Base-by-base conservation (phyloP, 2,888 invertebrate genomes). In the Phalera bucephala region DNA sequence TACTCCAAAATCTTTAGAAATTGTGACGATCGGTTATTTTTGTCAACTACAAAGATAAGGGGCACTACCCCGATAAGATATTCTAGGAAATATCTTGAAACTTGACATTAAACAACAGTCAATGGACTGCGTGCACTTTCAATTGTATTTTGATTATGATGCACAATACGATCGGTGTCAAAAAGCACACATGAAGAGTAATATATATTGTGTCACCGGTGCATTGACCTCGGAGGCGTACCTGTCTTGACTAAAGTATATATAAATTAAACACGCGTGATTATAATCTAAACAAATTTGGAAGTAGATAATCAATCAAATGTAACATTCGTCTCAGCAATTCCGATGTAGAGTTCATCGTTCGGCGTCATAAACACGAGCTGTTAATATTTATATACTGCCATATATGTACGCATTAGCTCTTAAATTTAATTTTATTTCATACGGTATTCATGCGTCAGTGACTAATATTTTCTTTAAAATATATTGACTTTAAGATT, bases 171-270 rank as follows among this genome's bases (percentile, higher is more conserved):
- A 48, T 56, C 39, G 50, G 45, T 65, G 56, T 62, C 56, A 58
- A 65, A 63, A 54, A 47, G 31, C 48, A 40, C 37, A 42, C 39
- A 45, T 33, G 51, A 48, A 52, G 45, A 45, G 35, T 36, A 45
- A 41, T 43, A 45, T 35, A 39, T 48, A 48, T 52, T 52, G 31
- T 53, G 45, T 47, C 52, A 36, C 39, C 37, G 45, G 69, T 64
- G 61, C 75, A 68, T 42, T 73, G 72, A 71, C 70, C 71, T 56
- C 35, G 39, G 40, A 55, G 47, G 46, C 51, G 40, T 59, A 45
- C 38, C 44, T 47, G 50, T 36, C 47, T 40, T 54, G 50, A 52
- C 48, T 46, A 60, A 43, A 36, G 37, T 57, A 49, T 43, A 41
- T 48, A 41, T 48, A 38, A 45, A 58, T 47, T 41, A 35, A 48